Percentiles rank a stretch among this genome's conserved stretches.
phyloP scores from a whole-genome alignment of 2,888 invertebrate genomes.

The Mesorhabditis sp. region DNA sequence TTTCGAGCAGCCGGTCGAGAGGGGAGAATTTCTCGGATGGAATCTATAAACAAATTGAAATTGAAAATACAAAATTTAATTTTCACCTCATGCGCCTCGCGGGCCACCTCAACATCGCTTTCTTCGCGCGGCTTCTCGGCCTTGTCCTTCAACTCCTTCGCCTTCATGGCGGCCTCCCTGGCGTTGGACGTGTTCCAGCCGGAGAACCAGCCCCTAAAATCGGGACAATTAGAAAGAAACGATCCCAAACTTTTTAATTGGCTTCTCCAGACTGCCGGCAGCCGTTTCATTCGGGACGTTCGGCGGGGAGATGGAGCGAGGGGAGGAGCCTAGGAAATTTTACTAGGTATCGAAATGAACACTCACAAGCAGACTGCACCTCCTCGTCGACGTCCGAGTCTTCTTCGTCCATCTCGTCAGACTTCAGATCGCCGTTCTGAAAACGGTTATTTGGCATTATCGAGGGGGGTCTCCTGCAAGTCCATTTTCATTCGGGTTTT shows the following conservation, averaged over 20 bases:
- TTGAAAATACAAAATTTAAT: not conserved
- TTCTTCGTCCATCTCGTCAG: not conserved
- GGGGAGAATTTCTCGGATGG: slow-evolving; percentile 16
- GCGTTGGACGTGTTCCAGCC: slow-evolving; percentile 11
- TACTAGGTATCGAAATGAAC: not conserved
- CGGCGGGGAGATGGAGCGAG: slow-evolving; percentile 45
- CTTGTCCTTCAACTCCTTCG: slow-evolving; percentile 7
- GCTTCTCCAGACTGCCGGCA: slow-evolving; percentile 17
- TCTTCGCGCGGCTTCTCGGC: slow-evolving; percentile 9
- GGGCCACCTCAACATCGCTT: slow-evolving; percentile 13
- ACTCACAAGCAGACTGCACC: not conserved
- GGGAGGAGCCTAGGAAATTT: slow-evolving; percentile 39
- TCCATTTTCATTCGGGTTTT: not conserved
- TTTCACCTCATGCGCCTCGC: not conserved
- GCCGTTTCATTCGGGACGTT: slow-evolving; percentile 16
- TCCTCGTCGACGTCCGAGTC: not conserved
- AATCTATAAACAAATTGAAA: not conserved
- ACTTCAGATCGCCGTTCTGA: not conserved
- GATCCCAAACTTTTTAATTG: slow-evolving; percentile 31
- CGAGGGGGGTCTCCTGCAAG: not conserved
- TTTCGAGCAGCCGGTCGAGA: slow-evolving; percentile 17
- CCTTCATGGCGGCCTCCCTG: not conserved
- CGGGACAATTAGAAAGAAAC: no score
- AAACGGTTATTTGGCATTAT: slow-evolving; percentile 2
- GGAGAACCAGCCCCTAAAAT: not conserved